Evolutionary conservation across 2,888 invertebrate species (phyloP).

Genomic region (Pseudococcus longispinus): DNA sequence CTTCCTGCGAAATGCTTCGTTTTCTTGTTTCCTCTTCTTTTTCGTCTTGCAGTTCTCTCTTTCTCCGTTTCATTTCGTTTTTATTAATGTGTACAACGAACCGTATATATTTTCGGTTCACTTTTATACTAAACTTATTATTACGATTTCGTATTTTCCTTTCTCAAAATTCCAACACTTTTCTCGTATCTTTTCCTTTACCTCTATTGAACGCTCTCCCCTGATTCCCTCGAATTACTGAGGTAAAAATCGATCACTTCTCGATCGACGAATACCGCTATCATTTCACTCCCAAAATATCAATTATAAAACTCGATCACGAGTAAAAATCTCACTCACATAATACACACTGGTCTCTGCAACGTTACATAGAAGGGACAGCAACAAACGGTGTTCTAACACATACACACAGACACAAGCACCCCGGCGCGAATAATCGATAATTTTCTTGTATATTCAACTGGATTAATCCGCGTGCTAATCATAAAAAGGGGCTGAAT

Average conservation of each 20-base stretch:
- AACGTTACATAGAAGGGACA: neutral
- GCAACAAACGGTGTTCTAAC: neutral
- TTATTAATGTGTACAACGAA: constrained; percentile 4
- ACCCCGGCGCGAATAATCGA: constrained; percentile 51
- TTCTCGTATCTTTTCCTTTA: neutral
- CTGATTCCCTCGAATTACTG: neutral
- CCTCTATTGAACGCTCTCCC: neutral
- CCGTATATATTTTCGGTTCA: neutral
- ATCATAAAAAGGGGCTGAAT: neutral
- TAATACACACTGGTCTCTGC: neutral
- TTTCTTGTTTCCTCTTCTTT: neutral
- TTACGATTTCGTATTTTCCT: neutral
- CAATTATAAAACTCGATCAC: neutral
- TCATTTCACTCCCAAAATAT: neutral
- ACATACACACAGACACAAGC: neutral
- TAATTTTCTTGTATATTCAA: constrained; percentile 39
- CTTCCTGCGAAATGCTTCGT: neutral
- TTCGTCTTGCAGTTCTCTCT: neutral
- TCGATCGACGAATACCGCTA: neutral
- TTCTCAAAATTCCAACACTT: neutral
- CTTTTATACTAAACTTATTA: neutral
- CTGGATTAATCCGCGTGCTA: neutral
- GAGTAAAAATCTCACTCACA: neutral
- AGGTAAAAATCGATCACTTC: neutral
- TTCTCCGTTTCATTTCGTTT: neutral